Conservation (phyloP, 2,888 invertebrate genomes). For the Ennomos fuscantarius region DNA sequence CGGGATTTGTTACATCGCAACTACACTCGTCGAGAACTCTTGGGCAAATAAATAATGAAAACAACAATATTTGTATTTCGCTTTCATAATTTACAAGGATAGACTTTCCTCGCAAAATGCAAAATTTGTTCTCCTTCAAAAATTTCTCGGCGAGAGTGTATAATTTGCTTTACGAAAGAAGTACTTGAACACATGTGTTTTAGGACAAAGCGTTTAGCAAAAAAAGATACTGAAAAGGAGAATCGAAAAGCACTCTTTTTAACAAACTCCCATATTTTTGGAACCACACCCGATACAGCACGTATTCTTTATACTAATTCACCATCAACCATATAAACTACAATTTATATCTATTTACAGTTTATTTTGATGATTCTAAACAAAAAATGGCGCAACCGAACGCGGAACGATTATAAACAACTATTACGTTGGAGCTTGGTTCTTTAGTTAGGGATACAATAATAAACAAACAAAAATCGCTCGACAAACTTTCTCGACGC, state of each 20-base stretch:
- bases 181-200: too few relatives aligned
- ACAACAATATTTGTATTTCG: too few relatives aligned
- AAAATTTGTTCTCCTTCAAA: too few relatives aligned
- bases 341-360: conserved; percentile 38
- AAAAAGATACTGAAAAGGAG: background rate
- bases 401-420: conserved; percentile 41
- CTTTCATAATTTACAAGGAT: too few relatives aligned
- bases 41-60: too few relatives aligned
- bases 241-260: conserved; percentile 8
- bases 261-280: conserved; percentile 1
- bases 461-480: too few relatives aligned
- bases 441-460: conserved; percentile 30
- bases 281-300: conserved; percentile 8
- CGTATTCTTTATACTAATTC: conserved; percentile 23
- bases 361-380: conserved; percentile 39
- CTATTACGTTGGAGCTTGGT: conserved; percentile 35
- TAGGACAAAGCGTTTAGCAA: background rate
- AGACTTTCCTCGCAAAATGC: too few relatives aligned
- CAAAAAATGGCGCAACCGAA: conserved; percentile 48
- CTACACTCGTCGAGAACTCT: too few relatives aligned
- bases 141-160: too few relatives aligned
- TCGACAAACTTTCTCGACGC: too few relatives aligned
- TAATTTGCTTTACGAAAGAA: too few relatives aligned
- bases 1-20: too few relatives aligned
- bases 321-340: conserved; percentile 28